These are phyloP conservation scores for Euthynnus affinis DNA, from an alignment of 2,797 vertebrate genomes.

Conservation along the genomic window DNA sequence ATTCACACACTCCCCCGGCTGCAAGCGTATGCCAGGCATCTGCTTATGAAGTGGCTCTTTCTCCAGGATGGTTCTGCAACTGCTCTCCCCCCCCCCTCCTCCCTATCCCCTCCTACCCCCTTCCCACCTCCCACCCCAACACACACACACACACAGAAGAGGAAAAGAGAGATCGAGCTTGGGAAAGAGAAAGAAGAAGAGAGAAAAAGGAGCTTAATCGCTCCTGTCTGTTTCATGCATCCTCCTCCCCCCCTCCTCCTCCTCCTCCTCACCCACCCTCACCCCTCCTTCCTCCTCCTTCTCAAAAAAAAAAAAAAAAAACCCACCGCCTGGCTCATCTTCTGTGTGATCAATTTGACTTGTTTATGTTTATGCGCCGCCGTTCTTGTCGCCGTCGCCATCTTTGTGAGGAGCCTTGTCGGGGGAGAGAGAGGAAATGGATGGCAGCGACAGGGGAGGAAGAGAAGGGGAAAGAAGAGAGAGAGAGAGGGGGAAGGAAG, in stretches of 20 bases:
- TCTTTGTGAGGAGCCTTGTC: constrained; percentile 67
- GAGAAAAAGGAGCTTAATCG: constrained; percentile 69
- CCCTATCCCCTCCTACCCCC: neutral
- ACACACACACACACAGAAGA: constrained; percentile 32
- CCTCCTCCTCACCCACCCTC: neutral
- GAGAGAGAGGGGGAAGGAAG: constrained; percentile 34
- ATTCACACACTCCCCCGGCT: constrained; percentile 77
- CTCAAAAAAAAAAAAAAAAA: no score
- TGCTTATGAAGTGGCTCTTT: constrained; percentile 80
- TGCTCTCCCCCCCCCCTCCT: neutral
- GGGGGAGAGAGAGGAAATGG: constrained; percentile 57
- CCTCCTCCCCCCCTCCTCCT: neutral
- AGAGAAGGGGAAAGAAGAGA: constrained; percentile 4
- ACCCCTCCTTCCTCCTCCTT: neutral
- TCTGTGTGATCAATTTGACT: constrained; percentile 79
- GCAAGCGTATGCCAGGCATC: constrained; percentile 78
- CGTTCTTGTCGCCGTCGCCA: constrained; percentile 64
- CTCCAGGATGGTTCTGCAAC: constrained; percentile 64
- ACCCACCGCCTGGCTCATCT: constrained; percentile 57
- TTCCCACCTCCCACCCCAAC: neutral
- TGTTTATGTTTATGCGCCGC: constrained; percentile 75
- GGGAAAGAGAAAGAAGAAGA: constrained; percentile 47
- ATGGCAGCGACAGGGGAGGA: constrained; percentile 39
- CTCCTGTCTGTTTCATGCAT: constrained; percentile 54
- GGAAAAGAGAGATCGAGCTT: constrained; percentile 51